Evolutionary conservation across 2,113 vertebrate genomes (phyloP).

Genomic region (Chinchilla lanigera): DNA sequence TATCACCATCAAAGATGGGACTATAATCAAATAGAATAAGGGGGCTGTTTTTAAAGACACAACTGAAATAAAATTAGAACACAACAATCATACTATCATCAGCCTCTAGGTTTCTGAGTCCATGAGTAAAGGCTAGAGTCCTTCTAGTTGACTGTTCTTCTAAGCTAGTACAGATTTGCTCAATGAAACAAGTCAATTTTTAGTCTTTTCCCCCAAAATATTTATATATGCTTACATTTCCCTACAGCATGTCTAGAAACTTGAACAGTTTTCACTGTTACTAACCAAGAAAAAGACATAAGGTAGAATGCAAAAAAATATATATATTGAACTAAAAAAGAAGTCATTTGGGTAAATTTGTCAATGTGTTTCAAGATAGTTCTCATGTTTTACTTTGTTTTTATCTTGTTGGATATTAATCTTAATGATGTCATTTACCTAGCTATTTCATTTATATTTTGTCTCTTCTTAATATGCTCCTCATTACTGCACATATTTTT

Average conservation of each 20-base stretch:
- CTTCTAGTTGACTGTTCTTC: not conserved
- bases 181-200: not conserved
- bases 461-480: slow-evolving; percentile 14
- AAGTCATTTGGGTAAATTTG: not conserved
- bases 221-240: not conserved
- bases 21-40: not conserved
- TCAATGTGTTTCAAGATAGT: not conserved
- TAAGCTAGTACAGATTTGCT: not conserved
- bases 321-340: slow-evolving; percentile 6
- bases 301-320: not conserved
- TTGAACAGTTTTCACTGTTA: not conserved
- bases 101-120: not conserved
- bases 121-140: not conserved
- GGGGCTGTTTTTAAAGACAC: not conserved
- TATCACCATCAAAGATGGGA: not conserved
- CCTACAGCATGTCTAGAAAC: not conserved
- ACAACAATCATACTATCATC: not conserved
- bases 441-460: slow-evolving; percentile 11
- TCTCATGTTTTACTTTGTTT: not conserved
- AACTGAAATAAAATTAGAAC: not conserved
- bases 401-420: slow-evolving; percentile 38
- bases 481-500: slow-evolving; percentile 61
- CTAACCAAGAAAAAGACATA: not conserved
- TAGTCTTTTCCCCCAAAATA: not conserved
- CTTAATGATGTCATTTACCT: slow-evolving; percentile 49